Evolutionary conservation across 2,797 vertebrate species (phyloP).

Genomic region (Chelmon rostratus): DNA sequence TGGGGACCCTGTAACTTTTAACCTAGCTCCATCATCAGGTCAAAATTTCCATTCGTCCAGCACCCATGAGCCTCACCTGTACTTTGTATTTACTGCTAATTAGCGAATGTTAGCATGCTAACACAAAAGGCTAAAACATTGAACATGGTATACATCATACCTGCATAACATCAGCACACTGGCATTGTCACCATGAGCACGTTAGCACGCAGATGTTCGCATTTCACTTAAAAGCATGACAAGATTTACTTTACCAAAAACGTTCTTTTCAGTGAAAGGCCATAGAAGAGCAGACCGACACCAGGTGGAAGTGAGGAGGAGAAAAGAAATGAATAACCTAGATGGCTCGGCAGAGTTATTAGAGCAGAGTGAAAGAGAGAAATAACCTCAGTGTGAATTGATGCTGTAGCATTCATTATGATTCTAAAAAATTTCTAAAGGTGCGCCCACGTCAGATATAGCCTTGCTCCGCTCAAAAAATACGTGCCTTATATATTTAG

Average conservation of each 20-base stretch:
- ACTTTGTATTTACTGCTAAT: neutral
- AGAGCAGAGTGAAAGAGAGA: slow-evolving; percentile 1
- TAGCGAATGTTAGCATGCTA: neutral
- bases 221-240: no score
- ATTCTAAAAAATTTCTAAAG: slow-evolving; percentile 21
- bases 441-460: neutral
- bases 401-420: slow-evolving; percentile 11
- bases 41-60: neutral
- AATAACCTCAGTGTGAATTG: slow-evolving; percentile 17
- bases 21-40: neutral
- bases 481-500: slow-evolving; percentile 15
- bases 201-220: neutral
- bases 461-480: slow-evolving; percentile 5
- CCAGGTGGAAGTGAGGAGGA: slow-evolving; percentile 25
- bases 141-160: neutral
- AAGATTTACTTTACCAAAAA: neutral
- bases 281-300: slow-evolving; percentile 12
- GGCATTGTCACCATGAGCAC: neutral
- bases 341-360: slow-evolving; percentile 19
- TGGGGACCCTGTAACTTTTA: neutral
- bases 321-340: slow-evolving; percentile 28
- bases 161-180: neutral
- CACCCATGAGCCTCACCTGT: neutral
- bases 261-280: slow-evolving; percentile 17
- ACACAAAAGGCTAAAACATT: neutral